Conservation (phyloP, 2,113 vertebrate genomes). For the Nipponia nippon region DNA sequence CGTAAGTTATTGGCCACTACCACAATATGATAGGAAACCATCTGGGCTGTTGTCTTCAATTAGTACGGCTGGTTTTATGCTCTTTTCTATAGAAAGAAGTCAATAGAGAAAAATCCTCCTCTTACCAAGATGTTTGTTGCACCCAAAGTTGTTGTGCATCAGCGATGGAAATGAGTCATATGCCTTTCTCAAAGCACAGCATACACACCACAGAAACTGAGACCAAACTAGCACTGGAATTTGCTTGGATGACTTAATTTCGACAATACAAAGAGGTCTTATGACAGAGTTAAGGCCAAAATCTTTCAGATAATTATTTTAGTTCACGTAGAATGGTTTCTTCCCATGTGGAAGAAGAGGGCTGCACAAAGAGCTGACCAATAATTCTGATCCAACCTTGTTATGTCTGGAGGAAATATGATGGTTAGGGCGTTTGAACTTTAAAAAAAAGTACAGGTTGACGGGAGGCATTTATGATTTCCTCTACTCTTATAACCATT, state of each 20-base stretch:
- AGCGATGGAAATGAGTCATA: not conserved
- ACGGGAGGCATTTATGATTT: not conserved
- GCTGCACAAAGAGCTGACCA: not conserved
- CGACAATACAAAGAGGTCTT: not conserved
- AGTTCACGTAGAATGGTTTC: not conserved
- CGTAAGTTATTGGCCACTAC: not conserved
- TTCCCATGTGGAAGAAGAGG: not conserved
- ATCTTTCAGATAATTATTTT: not conserved
- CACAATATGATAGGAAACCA: not conserved
- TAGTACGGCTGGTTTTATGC: fast-evolving
- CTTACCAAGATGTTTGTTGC: not conserved
- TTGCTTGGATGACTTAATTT: not conserved
- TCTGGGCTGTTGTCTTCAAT: not conserved
- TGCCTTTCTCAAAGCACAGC: not conserved
- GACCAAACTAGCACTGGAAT: not conserved
- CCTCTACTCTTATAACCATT: not conserved
- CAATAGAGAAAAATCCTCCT: not conserved
- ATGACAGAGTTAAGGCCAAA: not conserved
- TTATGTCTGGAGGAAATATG: not conserved
- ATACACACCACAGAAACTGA: not conserved
- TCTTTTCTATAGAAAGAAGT: not conserved
- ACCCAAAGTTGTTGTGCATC: not conserved
- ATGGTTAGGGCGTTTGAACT: not conserved
- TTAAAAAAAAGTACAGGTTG: not conserved
- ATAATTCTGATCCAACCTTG: not conserved